Evolutionary conservation across 2,797 vertebrate genomes (phyloP), one percentile per base, ranked within the genome.

Genomic region (Pseudotriccus pelzelni): DNA sequence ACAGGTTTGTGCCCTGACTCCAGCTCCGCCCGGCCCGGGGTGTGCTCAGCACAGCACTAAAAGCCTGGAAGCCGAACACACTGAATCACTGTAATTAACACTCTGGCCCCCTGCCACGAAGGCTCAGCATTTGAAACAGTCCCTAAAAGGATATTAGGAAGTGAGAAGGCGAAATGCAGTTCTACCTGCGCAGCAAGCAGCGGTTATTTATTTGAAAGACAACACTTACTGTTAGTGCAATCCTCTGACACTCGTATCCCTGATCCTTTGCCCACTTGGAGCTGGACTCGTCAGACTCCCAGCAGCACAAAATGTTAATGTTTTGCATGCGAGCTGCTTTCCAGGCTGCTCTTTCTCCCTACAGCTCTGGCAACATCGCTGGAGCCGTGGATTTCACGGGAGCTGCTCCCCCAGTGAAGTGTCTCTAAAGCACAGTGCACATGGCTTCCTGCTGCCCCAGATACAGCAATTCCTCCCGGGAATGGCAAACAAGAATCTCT

Each of bases 401-500:
- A 80, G 75, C 56, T 27, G 41, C 39, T 64, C 49, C n/a, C 34
- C 14, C 2, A 37, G 53, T 60, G 6, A 49, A 59, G 17, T 4
- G 12, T 41, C 81, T 87, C 47, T 46, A 58, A 80, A 77, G 81
- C 56, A 28, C 18, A 16, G 41, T 41, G 84, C 78, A 50, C 58
- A 74, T 3, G 2, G 59, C 92, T 92, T 92, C 86, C 86, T 84
- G 81, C 92, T 96, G 95, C 84, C 95, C 94, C 87, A 94, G 84
- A 96, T 93, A 78, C 72, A 85, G 92, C 78, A 67, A 27, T 34
- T 96, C 89, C 96, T 66, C 89, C 6, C 2, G 96, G 93, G 89
- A 89, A 92, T 0, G 2, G 62, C 7, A 2, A 94, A 52, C 84
- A 69, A 75, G 69, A 55, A 67, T 17, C 68, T 83, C 90, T 89